Percentiles rank a stretch among this genome's conserved stretches.
Evolutionary conservation across 2,888 invertebrate species (phyloP).

Genomic region (Dicyrtomina minuta): DNA sequence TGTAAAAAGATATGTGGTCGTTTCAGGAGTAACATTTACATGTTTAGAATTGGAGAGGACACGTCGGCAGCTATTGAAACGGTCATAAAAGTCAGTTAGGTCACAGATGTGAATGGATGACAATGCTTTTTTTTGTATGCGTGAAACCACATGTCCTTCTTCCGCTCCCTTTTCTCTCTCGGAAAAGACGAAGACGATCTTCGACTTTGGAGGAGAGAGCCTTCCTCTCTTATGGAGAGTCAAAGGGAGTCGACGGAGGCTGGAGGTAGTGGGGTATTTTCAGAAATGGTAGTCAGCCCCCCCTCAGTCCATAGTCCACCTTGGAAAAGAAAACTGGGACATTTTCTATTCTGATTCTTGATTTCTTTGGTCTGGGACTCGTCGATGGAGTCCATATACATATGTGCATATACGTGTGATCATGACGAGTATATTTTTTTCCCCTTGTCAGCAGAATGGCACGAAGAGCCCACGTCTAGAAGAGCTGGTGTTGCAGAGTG

Average conservation of each 20-base stretch:
- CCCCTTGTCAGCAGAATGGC: slow-evolving; percentile 37
- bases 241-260: neutral
- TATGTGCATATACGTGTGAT: neutral
- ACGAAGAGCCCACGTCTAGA: slow-evolving; percentile 61
- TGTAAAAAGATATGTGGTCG: slow-evolving; percentile 12
- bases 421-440: neutral
- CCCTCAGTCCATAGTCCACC: no score
- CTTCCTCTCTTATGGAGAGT: neutral
- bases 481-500: slow-evolving; percentile 75
- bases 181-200: no score
- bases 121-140: slow-evolving; percentile 13
- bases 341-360: neutral
- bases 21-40: slow-evolving; percentile 6
- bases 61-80: slow-evolving; percentile 7
- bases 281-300: neutral
- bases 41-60: slow-evolving; percentile 8
- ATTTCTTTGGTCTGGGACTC: neutral
- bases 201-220: no score
- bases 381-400: neutral
- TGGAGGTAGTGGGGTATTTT: neutral
- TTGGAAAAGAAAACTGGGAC: no score
- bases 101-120: slow-evolving; percentile 26
- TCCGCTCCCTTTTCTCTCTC: neutral
- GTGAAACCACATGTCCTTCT: neutral
- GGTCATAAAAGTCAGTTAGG: slow-evolving; percentile 27